Evolutionary conservation across 1,140 invertebrate species (phyloP).

Genomic region (Cotesia chilonis): DNA sequence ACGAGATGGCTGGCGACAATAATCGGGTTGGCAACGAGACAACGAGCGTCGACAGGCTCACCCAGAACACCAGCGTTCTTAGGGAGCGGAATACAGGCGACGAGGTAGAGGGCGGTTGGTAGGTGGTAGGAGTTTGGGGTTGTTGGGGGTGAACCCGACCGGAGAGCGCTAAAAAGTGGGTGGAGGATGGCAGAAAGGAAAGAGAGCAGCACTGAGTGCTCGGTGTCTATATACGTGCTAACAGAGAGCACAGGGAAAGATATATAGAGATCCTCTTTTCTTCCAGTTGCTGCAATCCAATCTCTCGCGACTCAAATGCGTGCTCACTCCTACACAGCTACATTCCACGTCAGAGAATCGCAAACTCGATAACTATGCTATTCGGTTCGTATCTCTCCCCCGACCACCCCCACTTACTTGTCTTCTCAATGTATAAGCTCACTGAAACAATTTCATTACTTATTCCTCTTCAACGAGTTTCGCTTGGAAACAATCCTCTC

Average conservation of each 20-base stretch:
- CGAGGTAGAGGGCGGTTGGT: no score
- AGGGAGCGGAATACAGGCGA: no score
- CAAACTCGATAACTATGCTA: conserved; percentile 31
- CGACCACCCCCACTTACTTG: background rate
- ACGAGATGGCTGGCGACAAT: conserved; percentile 25
- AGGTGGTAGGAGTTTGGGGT: no score
- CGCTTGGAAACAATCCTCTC: background rate
- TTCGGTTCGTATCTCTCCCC: background rate
- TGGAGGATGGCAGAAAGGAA: conserved; percentile 6
- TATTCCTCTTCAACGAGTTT: conserved; percentile 16
- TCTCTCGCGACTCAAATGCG: conserved; percentile 27
- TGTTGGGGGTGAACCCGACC: no score
- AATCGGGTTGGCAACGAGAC: conserved; percentile 33
- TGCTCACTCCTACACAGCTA: conserved; percentile 7
- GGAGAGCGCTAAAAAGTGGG: background rate
- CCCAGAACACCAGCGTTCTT: no score
- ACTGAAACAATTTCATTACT: conserved; percentile 29
- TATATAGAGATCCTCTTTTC: conserved; percentile 25
- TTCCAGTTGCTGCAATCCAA: conserved; percentile 25
- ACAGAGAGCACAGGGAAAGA: background rate
- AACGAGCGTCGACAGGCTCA: conserved; percentile 10
- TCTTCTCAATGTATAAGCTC: conserved; percentile 16
- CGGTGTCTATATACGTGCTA: no score
- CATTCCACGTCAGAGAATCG: conserved; percentile 28
- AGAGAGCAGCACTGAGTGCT: no score